Evolutionary conservation across 2,113 vertebrate species (phyloP), one percentile per base, ranked within the genome.

Genomic region (Calonectris borealis): DNA sequence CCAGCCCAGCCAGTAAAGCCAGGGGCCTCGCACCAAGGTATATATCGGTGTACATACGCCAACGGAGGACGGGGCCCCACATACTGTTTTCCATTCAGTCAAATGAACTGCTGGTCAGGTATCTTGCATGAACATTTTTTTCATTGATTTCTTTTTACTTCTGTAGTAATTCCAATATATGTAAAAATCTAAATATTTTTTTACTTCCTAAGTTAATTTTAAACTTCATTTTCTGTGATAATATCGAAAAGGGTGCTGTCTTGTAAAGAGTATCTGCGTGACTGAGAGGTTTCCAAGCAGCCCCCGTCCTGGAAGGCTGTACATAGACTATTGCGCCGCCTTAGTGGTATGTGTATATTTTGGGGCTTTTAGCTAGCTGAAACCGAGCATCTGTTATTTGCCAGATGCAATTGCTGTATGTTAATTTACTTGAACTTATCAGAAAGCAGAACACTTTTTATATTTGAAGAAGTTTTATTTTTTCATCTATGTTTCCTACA

Each of bases 291-390:
- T 82, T 80, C 95, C 92, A 52, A 61, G 77, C 80, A 94, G 91
- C 96, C 96, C 96, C 71, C 51, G 3, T 75, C 94, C 88, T 75
- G 75, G 91, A 95, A 90, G 88, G 76, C 78, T 96, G 88, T 86
- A 83, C 93, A 91, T 91, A 97, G 81, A 62, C 87, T 90, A 29
- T 96, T 92, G 95, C 16, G 16, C 94, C 80, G 64, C 96, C 25
- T 92, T 97, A 93, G 97, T 96, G 98, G 94, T 98, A 96, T 99
- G 68, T 99, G 98, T 99, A 99, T 99, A 99, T 99, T 98, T 99
- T 98, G 98, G 66, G 95, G 95, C 93, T 97, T 97, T 97, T 93
- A 80, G 92, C 79, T 96, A 82, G 85, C 83, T 96, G 93, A 97
- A 91, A 75, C 83, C 55, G 4, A 83, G 93, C 82, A 64, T 94